Base-by-base conservation (phyloP, 2,113 vertebrate genomes). In the Scytalopus superciliaris region DNA sequence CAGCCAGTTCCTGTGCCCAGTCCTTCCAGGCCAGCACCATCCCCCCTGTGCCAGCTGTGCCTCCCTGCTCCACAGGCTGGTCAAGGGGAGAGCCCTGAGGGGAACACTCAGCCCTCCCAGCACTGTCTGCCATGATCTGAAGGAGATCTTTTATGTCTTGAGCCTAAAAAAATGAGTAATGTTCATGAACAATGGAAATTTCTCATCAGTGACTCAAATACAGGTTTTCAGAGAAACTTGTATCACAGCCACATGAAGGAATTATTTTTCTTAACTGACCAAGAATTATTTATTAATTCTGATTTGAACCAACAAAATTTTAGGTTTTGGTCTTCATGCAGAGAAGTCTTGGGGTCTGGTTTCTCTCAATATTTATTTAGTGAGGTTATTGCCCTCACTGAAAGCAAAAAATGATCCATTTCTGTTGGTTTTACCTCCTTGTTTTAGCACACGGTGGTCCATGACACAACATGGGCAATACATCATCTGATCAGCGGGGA, bases 361-460 rank as follows among this genome's bases (percentile, higher is more conserved):
- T 94, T 84, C 83, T 53, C 60, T 72, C 83, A 90, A 24, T 89
- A 89, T 94, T 94, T 96, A 75, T 84, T 86, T 60, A 60, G 68
- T 72, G 40, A 93, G 52, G 60, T 35, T 89, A 84, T 31, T 84
- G 31, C 47, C 60, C 55, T 49, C 60, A 63, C 12, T 44, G 35
- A 76, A 90, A 74, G 40, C 56, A 90, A 74, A 79, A 75, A 59
- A 33, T 25, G 5, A 84, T 22, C n/a, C 3, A 14, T 66, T 81
- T 60, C 56, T 87, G 72, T 64, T 76, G 62, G 60, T 14, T 94
- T 93, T 89, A 53, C 85, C 73, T 84, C 85, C 72, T 62, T 64
- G 50, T 62, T 78, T 72, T 39, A 78, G 76, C 86, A 93, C 79
- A 52, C 0, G 2, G 47, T 40, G 87, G 90, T 49, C 89, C 68